phyloP scores from a whole-genome alignment of 2,797 vertebrate genomes.

The Chelmon rostratus region DNA sequence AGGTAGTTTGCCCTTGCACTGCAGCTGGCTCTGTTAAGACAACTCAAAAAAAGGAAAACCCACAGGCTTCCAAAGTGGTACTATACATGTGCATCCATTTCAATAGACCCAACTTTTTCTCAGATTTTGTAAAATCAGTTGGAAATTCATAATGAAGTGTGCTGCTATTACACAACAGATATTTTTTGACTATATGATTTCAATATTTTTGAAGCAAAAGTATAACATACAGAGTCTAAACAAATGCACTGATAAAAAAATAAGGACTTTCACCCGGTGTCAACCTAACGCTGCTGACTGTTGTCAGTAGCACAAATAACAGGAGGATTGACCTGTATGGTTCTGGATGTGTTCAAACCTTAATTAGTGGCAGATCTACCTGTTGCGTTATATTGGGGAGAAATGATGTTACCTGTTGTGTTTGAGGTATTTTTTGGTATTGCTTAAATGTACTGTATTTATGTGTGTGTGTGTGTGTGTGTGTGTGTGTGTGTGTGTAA shows the following conservation, averaged over 20 bases:
- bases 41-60: slow-evolving; percentile 26
- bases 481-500: slow-evolving; percentile 39
- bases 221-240: slow-evolving; percentile 39
- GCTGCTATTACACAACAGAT: slow-evolving; percentile 59
- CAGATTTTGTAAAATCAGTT: slow-evolving; percentile 41
- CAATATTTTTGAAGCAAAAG: slow-evolving; percentile 47
- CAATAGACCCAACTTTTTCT: slow-evolving; percentile 21
- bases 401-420: slow-evolving; percentile 30
- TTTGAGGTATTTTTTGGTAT: slow-evolving; percentile 56
- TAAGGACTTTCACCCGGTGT: slow-evolving; percentile 40
- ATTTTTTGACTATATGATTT: slow-evolving; percentile 62
- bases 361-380: slow-evolving; percentile 34
- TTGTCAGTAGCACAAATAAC: slow-evolving; percentile 30
- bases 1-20: slow-evolving; percentile 44
- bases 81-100: slow-evolving; percentile 40
- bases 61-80: slow-evolving; percentile 51
- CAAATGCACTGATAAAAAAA: slow-evolving; percentile 51
- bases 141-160: slow-evolving; percentile 42
- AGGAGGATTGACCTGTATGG: slow-evolving; percentile 42
- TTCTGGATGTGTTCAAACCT: slow-evolving; percentile 47
- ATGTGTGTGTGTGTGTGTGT: slow-evolving; percentile 51
- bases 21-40: slow-evolving; percentile 39
- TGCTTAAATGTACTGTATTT: slow-evolving; percentile 65
- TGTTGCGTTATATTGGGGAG: slow-evolving; percentile 32
- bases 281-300: slow-evolving; percentile 62